These are phyloP conservation scores for Brachionus manjavacas DNA, from an alignment of 1,140 invertebrate genomes.

Conservation along the genomic window DNA sequence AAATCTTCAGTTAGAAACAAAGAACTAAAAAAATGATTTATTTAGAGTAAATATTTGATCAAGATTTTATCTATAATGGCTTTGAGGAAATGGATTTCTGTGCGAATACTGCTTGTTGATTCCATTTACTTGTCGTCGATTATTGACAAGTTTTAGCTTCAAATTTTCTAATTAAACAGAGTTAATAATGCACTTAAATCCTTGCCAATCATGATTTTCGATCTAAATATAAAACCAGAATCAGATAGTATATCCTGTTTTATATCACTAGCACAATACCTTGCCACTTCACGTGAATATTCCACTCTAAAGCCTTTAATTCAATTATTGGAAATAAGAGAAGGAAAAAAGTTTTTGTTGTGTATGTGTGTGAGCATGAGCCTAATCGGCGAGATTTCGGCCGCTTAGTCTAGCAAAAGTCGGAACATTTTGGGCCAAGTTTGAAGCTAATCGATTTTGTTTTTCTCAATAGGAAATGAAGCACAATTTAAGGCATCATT, in stretches of 20 bases:
- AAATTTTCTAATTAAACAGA: slow-evolving; percentile 28
- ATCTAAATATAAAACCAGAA: background rate
- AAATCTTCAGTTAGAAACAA: slow-evolving; percentile 36
- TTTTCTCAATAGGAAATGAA: background rate
- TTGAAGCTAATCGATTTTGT: background rate
- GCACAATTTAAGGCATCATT: background rate
- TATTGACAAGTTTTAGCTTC: slow-evolving; percentile 6
- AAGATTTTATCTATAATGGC: slow-evolving; percentile 36
- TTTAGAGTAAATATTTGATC: slow-evolving; percentile 35
- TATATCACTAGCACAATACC: background rate
- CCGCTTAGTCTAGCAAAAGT: background rate
- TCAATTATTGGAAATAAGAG: background rate
- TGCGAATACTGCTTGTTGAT: slow-evolving; percentile 21
- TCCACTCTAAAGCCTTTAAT: slow-evolving; percentile 8
- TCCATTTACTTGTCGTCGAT: slow-evolving; percentile 28
- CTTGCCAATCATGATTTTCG: slow-evolving; percentile 3
- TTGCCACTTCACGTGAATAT: slow-evolving; percentile 16
- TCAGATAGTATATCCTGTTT: background rate
- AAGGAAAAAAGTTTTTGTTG: background rate
- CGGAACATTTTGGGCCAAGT: background rate
- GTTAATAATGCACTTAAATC: slow-evolving; percentile 30
- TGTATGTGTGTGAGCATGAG: background rate
- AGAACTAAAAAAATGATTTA: slow-evolving; percentile 35
- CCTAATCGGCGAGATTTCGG: background rate
- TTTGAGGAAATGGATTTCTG: slow-evolving; percentile 35